phyloP scores from a whole-genome alignment of 1,140 invertebrate genomes.

The Eriosoma lanigerum region DNA sequence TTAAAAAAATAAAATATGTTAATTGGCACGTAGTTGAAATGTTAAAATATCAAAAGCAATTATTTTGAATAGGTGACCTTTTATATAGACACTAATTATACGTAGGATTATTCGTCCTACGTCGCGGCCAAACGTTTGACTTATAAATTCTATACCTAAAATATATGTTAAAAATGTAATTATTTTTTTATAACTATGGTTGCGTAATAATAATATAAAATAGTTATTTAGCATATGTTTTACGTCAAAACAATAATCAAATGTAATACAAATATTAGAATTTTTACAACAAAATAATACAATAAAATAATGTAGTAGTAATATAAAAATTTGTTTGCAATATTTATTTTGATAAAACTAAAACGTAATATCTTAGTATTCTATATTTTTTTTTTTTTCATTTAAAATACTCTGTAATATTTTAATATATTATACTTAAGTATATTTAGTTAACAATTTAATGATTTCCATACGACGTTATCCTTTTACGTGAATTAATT shows the following conservation, averaged over 20 bases:
- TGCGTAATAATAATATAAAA: too few species aligned
- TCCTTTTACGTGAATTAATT: neutral
- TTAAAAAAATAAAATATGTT: neutral
- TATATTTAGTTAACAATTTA: conserved; percentile 1
- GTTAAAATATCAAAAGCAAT: neutral
- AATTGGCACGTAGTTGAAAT: neutral
- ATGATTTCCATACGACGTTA: neutral
- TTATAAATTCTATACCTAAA: too few species aligned
- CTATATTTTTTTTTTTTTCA: too few species aligned
- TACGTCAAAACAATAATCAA: neutral
- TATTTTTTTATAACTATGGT: too few species aligned
- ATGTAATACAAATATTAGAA: neutral
- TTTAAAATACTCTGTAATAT: conserved; percentile 20
- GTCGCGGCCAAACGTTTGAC: too few species aligned
- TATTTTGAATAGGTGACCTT: neutral
- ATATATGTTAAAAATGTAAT: too few species aligned
- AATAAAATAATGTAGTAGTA: too few species aligned
- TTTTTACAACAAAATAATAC: neutral
- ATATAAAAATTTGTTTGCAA: too few species aligned
- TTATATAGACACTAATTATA: too few species aligned
- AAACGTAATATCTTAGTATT: neutral
- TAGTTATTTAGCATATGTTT: too few species aligned
- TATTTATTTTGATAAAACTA: conserved; percentile 20
- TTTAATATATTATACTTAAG: too few species aligned
- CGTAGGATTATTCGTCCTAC: too few species aligned